Evolutionary conservation across 2,797 vertebrate genomes (phyloP).

Genomic region (Pipistrellus nathusii): DNA sequence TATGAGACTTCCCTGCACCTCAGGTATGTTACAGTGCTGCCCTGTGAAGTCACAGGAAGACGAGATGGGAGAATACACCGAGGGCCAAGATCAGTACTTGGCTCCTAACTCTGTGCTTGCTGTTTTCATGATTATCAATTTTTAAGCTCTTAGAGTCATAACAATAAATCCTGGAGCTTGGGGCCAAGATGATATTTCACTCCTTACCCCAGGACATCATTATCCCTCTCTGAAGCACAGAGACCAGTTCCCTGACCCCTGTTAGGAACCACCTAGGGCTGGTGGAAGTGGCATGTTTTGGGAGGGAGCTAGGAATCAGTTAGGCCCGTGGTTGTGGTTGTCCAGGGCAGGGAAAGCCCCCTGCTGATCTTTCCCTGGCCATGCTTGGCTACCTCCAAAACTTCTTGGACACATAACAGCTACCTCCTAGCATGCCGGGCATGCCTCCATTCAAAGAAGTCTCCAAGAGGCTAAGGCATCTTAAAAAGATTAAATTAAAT

Average conservation of each 20-base stretch:
- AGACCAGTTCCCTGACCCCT: neutral
- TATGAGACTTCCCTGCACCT: neutral
- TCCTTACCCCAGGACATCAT: constrained; percentile 24
- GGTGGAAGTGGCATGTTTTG: neutral
- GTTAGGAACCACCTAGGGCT: neutral
- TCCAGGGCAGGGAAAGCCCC: neutral
- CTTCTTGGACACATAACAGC: neutral
- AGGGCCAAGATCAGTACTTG: neutral
- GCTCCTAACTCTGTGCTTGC: constrained; percentile 19
- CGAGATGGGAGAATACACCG: neutral
- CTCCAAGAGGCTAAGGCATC: neutral
- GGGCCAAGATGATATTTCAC: neutral
- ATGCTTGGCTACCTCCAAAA: constrained; percentile 23
- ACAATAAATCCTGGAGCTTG: constrained; percentile 68
- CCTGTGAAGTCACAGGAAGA: neutral
- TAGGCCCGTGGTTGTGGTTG: neutral
- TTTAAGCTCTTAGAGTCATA: constrained; percentile 67
- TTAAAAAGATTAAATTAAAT: neutral
- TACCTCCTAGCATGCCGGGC: neutral
- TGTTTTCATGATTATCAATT: constrained; percentile 73
- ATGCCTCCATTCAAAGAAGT: neutral
- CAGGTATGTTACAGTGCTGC: neutral
- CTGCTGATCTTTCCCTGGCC: neutral
- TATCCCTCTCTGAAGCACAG: constrained; percentile 36
- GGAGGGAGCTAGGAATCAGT: neutral